A percentile compares a stretch with the other conserved stretches of the same genome.
phyloP scores from a whole-genome alignment of 1,140 invertebrate genomes.

The Drosophila sp. region DNA sequence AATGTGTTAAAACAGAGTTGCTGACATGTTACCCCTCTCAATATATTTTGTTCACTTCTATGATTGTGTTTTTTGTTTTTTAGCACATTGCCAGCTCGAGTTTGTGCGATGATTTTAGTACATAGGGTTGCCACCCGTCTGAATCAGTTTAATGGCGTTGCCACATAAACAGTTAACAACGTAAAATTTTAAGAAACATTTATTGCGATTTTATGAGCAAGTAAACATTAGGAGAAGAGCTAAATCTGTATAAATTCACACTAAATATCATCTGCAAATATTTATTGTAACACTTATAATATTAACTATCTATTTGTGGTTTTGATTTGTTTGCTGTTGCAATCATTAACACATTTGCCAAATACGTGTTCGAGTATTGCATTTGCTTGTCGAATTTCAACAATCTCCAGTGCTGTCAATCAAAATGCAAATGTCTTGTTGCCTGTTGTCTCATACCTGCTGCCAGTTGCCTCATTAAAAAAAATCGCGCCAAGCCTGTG shows the following conservation, averaged over 20 bases:
- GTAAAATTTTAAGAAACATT: not conserved
- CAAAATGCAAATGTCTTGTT: conserved; percentile 72
- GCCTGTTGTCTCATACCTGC: conserved; percentile 14
- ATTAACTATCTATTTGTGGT: not conserved
- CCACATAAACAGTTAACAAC: conserved; percentile 12
- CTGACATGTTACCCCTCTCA: conserved; percentile 13
- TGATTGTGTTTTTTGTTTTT: not conserved
- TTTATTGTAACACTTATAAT: too few species aligned
- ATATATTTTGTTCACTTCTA: conserved; percentile 9
- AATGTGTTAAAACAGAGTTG: conserved; percentile 24
- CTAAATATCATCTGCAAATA: too few species aligned
- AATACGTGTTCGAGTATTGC: conserved; percentile 51
- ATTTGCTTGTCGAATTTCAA: conserved; percentile 67
- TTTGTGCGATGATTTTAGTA: conserved; percentile 28
- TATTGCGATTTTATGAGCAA: too few species aligned
- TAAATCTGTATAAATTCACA: too few species aligned
- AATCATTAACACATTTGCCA: conserved; percentile 74
- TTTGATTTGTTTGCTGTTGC: conserved; percentile 22
- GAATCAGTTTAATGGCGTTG: conserved; percentile 21
- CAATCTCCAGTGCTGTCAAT: conserved; percentile 77
- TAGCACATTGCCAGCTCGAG: conserved; percentile 11
- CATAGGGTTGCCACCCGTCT: conserved; percentile 29
- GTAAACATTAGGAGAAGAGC: too few species aligned
- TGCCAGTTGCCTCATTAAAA: conserved; percentile 67
- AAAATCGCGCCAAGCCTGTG: conserved; percentile 21